Conservation (phyloP, 2,113 vertebrate species). For the Engystomops pustulosus region DNA sequence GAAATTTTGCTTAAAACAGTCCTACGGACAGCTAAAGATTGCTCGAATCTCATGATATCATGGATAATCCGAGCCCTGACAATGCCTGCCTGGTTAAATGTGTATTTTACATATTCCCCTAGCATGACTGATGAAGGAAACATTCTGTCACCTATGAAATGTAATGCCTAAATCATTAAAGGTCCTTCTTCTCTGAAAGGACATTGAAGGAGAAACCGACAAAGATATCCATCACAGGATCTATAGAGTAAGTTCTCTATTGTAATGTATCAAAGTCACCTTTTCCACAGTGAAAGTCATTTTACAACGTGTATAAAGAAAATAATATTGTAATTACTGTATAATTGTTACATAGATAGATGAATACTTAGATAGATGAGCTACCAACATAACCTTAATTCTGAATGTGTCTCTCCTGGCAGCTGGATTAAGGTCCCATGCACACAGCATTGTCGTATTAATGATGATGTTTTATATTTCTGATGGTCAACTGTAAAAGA, state of each 20-base stretch:
- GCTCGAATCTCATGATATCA: too few relatives aligned
- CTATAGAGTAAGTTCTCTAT: constrained; percentile 2
- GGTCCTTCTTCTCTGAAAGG: not conserved
- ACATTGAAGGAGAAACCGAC: not conserved
- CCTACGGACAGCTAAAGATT: too few relatives aligned
- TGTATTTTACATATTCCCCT: not conserved
- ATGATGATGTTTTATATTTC: too few relatives aligned
- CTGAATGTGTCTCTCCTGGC: too few relatives aligned
- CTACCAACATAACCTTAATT: too few relatives aligned
- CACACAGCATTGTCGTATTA: too few relatives aligned
- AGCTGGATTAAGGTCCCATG: too few relatives aligned
- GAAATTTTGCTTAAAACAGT: too few relatives aligned
- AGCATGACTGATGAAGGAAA: not conserved
- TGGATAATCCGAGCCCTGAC: too few relatives aligned
- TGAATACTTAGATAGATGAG: not conserved
- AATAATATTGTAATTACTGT: not conserved
- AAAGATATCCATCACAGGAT: constrained; percentile 5
- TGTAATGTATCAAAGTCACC: constrained; percentile 13
- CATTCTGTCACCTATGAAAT: not conserved
- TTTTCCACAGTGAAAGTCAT: not conserved
- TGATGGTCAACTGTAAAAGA: too few relatives aligned
- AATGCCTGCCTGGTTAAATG: too few relatives aligned
- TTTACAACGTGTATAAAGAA: not conserved
- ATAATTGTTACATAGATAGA: too few relatives aligned
- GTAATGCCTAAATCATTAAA: constrained; percentile 11